A percentile compares a stretch with the other conserved stretches of the same genome.
Conservation (phyloP, 2,113 vertebrate genomes). For the Propithecus coquereli region DNA sequence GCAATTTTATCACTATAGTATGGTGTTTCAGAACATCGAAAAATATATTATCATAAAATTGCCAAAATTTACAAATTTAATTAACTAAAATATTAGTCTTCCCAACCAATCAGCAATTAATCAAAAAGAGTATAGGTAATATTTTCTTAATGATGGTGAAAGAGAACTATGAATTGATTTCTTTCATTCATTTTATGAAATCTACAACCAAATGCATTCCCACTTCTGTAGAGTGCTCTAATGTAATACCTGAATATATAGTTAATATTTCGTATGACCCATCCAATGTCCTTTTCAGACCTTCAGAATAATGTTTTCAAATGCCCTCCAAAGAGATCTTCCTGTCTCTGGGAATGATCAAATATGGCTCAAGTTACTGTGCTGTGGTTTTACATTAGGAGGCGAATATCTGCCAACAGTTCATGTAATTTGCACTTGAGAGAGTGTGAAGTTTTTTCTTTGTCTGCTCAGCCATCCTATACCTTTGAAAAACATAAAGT, state of each 20-base stretch:
- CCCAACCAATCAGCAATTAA: neutral
- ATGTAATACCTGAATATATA: neutral
- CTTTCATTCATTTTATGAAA: neutral
- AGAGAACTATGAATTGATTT: neutral
- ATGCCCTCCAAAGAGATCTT: constrained; percentile 12
- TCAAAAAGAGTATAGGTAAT: neutral
- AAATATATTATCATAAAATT: constrained; percentile 29
- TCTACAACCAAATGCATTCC: neutral
- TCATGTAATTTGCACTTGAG: constrained; percentile 37
- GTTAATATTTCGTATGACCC: constrained; percentile 56
- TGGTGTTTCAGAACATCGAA: neutral
- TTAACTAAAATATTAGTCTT: neutral
- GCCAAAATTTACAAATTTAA: neutral
- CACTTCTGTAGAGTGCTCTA: neutral
- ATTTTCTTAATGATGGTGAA: neutral
- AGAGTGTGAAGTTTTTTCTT: neutral
- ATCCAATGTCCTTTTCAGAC: constrained; percentile 46
- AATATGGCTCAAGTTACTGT: constrained; percentile 39
- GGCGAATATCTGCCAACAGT: neutral
- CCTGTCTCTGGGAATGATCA: constrained; percentile 41
- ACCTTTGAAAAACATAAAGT: constrained; percentile 23
- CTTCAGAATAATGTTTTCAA: constrained; percentile 56
- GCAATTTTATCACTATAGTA: neutral
- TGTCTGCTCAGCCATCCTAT: neutral
- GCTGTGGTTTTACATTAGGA: constrained; percentile 43